Conservation (phyloP, 37 sponge, comb jelly and placozoan genomes). For the Geodia barretti region DNA sequence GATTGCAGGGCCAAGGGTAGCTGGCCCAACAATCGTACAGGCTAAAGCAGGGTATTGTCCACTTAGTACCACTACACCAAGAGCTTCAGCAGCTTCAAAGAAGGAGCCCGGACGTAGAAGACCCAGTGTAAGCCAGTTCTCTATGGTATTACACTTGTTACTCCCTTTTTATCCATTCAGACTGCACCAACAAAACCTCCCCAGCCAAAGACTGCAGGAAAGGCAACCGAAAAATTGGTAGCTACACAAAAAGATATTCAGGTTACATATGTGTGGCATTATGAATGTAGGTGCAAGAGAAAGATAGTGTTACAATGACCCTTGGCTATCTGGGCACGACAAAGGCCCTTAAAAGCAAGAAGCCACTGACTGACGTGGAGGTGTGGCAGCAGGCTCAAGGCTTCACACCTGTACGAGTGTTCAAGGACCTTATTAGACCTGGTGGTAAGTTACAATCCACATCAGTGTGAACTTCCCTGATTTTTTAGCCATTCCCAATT, state of each 20-base stretch:
- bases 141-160: neutral
- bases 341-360: too few species aligned
- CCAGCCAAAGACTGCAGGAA: too few species aligned
- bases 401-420: neutral
- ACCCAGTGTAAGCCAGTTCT: constrained; percentile 18
- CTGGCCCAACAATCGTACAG: neutral
- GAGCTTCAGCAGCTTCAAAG: neutral
- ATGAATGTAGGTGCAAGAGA: too few species aligned
- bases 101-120: neutral
- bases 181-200: constrained; percentile 14
- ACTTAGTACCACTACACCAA: constrained; percentile 5
- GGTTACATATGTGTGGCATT: too few species aligned
- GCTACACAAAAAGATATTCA: too few species aligned
- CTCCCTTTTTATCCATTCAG: constrained; percentile 4
- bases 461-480: neutral
- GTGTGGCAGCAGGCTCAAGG: neutral
- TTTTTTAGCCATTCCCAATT: neutral
- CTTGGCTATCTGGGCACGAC: too few species aligned
- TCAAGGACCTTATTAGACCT: neutral
- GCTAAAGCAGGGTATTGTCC: neutral
- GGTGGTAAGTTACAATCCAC: neutral
- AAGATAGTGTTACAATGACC: too few species aligned
- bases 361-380: neutral
- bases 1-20: neutral
- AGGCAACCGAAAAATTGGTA: too few species aligned